Evolutionary conservation across 2,797 vertebrate genomes (phyloP), one percentile per base, ranked within the genome.

Genomic region (Sylvilagus floridanus): DNA sequence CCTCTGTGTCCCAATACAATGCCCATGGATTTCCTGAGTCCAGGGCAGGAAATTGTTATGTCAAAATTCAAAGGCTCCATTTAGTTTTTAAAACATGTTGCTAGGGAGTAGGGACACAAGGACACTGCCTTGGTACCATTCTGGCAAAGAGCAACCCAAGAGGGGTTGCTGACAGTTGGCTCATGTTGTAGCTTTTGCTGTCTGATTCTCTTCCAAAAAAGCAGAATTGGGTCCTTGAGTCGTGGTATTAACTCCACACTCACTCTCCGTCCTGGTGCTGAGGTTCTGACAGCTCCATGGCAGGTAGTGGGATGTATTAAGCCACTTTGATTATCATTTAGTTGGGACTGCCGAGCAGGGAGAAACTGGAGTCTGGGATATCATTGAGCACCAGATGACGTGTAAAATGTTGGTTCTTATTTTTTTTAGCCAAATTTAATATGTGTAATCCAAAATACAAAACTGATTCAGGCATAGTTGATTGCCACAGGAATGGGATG

Each of bases 1-100:
- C n/a, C 7, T 19, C 0, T 42, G 62, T 24, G 78, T 82, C 30
- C 17, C 19, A 83, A 21, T 75, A 73, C 82, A 90, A n/a, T 83
- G 57, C 17, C 84, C 24, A 10, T 47, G 21, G 50, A 72, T 86
- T 92, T 88, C 86, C 54, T 72, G 52, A 78, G 19, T 88, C 71
- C 35, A 47, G 50, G 76, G 54, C 91, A 91, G 37, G 83, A 69
- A 84, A 75, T 7, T 52, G 30, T 75, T 30, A 73, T 30, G 28
- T 88, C 50, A 78, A 72, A 90, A 84, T 72, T 91, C 66, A 68
- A 88, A 95, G 77, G 60, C 13, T 28, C 37, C n/a, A 71, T 85
- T 79, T 65, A 65, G 9, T 62, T 50, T 26, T 7, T 26, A 54
- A 72, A 73, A 66, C 52, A 24, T 30, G 69, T 52, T 69, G 42